Conservation (phyloP, 2,888 invertebrate genomes). For the Ectemnius lituratus region DNA sequence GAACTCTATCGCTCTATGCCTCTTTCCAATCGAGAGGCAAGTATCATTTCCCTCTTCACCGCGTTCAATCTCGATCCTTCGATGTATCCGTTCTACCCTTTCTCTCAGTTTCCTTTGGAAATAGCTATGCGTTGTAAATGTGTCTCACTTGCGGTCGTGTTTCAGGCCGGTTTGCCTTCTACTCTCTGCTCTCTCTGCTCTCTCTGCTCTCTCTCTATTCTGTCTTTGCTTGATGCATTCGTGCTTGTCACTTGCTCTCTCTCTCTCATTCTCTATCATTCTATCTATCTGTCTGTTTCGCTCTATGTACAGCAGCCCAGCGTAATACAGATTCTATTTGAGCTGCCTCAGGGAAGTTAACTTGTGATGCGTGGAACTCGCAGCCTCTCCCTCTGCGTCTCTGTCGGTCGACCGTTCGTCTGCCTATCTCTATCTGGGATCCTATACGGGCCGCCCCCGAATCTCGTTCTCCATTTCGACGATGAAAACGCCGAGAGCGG, state of each 20-base stretch:
- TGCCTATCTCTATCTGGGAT: conserved; percentile 61
- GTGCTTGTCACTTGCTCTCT: conserved; percentile 12
- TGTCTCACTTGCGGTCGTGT: neutral
- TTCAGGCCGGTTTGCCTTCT: conserved; percentile 36
- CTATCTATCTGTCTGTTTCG: conserved; percentile 32
- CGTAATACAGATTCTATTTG: conserved; percentile 76
- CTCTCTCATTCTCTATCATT: conserved; percentile 46
- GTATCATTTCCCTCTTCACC: conserved; percentile 15
- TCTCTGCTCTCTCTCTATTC: conserved; percentile 27
- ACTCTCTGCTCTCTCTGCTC: conserved; percentile 25
- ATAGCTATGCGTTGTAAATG: too few relatives aligned
- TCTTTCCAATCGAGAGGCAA: conserved; percentile 2
- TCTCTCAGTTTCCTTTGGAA: neutral
- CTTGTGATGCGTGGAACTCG: conserved; percentile 71
- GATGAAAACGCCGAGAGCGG: conserved; percentile 50
- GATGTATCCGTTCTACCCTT: neutral
- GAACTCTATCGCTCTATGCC: conserved; percentile 40
- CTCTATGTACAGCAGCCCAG: conserved; percentile 68
- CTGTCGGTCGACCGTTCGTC: neutral
- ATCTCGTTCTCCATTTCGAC: conserved; percentile 57
- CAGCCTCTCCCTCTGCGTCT: too few relatives aligned
- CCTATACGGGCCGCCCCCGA: conserved; percentile 51
- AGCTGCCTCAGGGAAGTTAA: conserved; percentile 77
- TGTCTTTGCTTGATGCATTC: neutral
- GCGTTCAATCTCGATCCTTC: conserved; percentile 13